Percentiles rank a stretch among this genome's conserved stretches.
Evolutionary conservation across 2,113 vertebrate genomes (phyloP).

Genomic region (pig (Sus scrofa)): DNA sequence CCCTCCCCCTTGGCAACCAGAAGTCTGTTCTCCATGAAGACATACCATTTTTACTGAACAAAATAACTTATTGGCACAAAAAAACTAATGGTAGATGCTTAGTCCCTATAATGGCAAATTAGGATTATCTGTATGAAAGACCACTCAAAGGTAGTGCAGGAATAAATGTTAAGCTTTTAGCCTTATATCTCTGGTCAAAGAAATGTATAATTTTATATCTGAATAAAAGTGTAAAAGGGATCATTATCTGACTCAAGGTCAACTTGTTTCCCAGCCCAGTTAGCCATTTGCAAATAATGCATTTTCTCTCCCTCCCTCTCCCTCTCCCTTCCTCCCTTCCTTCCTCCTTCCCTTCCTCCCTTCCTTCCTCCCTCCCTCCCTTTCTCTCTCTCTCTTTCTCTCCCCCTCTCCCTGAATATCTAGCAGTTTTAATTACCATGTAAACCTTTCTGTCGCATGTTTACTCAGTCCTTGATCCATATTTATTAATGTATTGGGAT

Average conservation of each 20-base stretch:
- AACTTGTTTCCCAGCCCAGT: not conserved
- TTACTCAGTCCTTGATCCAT: slow-evolving; percentile 28
- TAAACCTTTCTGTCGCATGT: not conserved
- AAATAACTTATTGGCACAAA: slow-evolving; percentile 39
- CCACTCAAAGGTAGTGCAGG: not conserved
- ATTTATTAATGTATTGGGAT: not conserved
- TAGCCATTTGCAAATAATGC: slow-evolving; percentile 1
- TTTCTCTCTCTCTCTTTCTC: no score
- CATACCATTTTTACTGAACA: not conserved
- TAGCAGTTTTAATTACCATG: slow-evolving; percentile 12
- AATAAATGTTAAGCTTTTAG: slow-evolving; percentile 48
- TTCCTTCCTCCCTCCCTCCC: no score
- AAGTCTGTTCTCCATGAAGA: no score
- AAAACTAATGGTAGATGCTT: not conserved
- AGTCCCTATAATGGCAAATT: not conserved
- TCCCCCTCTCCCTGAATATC: not conserved
- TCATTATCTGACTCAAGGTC: slow-evolving; percentile 19
- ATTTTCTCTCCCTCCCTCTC: not conserved
- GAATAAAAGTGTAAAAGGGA: not conserved
- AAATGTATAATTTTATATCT: slow-evolving; percentile 20
- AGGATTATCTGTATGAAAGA: slow-evolving; percentile 12
- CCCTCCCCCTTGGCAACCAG: no score
- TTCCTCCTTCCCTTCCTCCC: no score
- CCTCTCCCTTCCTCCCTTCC: no score
- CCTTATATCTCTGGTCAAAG: not conserved